Base-by-base conservation (phyloP, 2,113 vertebrate species). In the Ursus arctos region DNA sequence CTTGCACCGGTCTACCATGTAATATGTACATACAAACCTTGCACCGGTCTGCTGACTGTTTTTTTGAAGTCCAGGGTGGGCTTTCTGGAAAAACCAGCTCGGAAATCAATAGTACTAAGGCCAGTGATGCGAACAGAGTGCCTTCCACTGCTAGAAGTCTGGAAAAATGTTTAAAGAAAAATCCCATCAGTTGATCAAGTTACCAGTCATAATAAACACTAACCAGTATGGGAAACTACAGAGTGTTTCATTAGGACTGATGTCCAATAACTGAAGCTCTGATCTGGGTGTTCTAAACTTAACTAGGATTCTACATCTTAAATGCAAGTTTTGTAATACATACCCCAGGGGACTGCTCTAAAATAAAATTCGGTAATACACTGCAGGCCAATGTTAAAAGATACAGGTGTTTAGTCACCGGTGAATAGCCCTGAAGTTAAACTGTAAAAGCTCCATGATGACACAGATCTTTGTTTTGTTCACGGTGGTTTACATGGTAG, bases 51-150 rank as follows among this genome's bases (percentile, higher is more conserved):
- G 97, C 99, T 99, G 85, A 98, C 98, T 59, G 99, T 99, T 97
- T 98, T 99, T 98, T 98, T 99, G 43, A 99, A 99, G 98, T 99
- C 99, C 96, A 99, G 69, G 0, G 99, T 99, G 76, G 99, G 99
- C 61, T 98, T 99, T 98, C 98, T 99, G 92, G 99, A 99, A 99
- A 99, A 99, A 22, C 99, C 99, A 80, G 99, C 99, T 80, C 99
- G 98, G 97, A 99, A 99, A 97, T 99, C 99, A n/a, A 99, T 99
- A 47, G 99, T 99, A 98, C 99, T 99, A 97, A 99, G 99, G 13
- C 99, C 99, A 1, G 99, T 99, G 96, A 99, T 99, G 18, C 99
- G 99, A 53, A 99, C 98, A 0, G 99, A 99, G 97, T 99, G 99
- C 59, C 99, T 99, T 95, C 99, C 99, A 82, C 98, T 99, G 98